Conservation (phyloP, 2,797 vertebrate species). For the Centropyge bicolor region DNA sequence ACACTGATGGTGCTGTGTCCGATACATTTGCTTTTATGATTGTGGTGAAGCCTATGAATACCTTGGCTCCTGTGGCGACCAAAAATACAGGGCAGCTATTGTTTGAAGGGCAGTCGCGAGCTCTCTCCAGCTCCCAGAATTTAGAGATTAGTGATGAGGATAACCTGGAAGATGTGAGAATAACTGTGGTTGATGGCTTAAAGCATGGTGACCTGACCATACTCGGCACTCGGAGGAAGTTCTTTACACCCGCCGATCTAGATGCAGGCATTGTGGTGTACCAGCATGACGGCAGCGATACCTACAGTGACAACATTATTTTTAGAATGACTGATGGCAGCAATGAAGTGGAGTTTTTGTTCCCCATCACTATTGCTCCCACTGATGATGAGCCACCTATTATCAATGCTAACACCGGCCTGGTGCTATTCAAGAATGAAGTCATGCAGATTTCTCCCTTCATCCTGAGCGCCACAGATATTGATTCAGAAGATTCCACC, state of each 20-base stretch:
- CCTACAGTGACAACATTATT: conserved; percentile 92
- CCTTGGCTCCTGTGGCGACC: conserved; percentile 87
- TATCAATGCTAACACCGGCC: conserved; percentile 88
- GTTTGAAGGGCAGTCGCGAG: conserved; percentile 90
- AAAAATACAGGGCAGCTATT: conserved; percentile 89
- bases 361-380: conserved; percentile 89
- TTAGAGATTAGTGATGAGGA: conserved; percentile 91
- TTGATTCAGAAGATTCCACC: conserved; percentile 91
- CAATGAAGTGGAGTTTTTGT: conserved; percentile 91
- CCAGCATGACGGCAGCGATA: conserved; percentile 91
- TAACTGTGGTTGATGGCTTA: conserved; percentile 86
- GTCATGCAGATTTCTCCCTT: conserved; percentile 91
- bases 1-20: conserved; percentile 87
- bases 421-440: conserved; percentile 88
- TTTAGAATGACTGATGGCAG: conserved; percentile 89
- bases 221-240: conserved; percentile 76
- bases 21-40: conserved; percentile 91
- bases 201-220: conserved; percentile 86
- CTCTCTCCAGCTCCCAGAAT: conserved; percentile 86
- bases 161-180: conserved; percentile 87
- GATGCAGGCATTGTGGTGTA: conserved; percentile 88
- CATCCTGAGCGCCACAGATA: conserved; percentile 90
- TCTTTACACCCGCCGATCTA: conserved; percentile 88
- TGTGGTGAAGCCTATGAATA: conserved; percentile 91
- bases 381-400: conserved; percentile 90